Conservation (phyloP, 2,888 invertebrate genomes). For the Phlogophora meticulosa region DNA sequence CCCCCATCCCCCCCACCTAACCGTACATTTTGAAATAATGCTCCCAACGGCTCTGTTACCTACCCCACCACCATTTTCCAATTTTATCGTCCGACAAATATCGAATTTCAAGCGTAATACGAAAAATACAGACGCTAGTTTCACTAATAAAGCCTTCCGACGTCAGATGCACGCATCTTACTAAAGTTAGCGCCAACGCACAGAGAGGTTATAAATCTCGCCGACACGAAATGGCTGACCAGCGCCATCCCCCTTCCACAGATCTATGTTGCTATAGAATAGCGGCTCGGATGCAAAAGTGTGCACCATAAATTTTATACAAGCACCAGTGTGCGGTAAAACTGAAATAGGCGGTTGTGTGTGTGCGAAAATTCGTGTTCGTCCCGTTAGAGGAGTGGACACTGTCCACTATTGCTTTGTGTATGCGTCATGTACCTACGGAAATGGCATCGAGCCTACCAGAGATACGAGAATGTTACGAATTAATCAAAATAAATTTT, state of each 20-base stretch:
- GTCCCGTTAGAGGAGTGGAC: slow-evolving; percentile 85
- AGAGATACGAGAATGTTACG: slow-evolving; percentile 73
- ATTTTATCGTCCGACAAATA: slow-evolving; percentile 69
- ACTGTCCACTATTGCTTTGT: slow-evolving; percentile 86
- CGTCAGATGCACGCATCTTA: slow-evolving; percentile 86
- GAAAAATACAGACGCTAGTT: slow-evolving; percentile 40
- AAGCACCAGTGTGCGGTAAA: slow-evolving; percentile 88
- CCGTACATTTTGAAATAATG: slow-evolving; percentile 89
- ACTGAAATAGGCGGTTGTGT: slow-evolving; percentile 81
- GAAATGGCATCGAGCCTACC: slow-evolving; percentile 79
- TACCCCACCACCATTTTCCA: slow-evolving; percentile 70
- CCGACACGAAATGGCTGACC: slow-evolving; percentile 91
- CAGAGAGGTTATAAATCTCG: slow-evolving; percentile 90
- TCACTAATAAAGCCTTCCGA: slow-evolving; percentile 61
- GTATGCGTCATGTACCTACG: slow-evolving; percentile 79
- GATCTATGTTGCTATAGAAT: slow-evolving; percentile 81
- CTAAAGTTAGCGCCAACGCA: slow-evolving; percentile 83
- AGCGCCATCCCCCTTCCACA: slow-evolving; percentile 82
- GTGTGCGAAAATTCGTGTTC: slow-evolving; percentile 89
- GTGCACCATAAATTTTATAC: slow-evolving; percentile 91
- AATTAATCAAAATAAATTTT: slow-evolving; percentile 87
- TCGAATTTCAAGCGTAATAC: slow-evolving; percentile 57
- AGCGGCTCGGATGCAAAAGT: slow-evolving; percentile 86
- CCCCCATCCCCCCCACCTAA: slow-evolving; percentile 75
- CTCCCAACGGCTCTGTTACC: slow-evolving; percentile 79